A percentile compares a stretch with the other conserved stretches of the same genome.
Conservation (phyloP, 2,888 invertebrate species). For the Meandrusa payeni region DNA sequence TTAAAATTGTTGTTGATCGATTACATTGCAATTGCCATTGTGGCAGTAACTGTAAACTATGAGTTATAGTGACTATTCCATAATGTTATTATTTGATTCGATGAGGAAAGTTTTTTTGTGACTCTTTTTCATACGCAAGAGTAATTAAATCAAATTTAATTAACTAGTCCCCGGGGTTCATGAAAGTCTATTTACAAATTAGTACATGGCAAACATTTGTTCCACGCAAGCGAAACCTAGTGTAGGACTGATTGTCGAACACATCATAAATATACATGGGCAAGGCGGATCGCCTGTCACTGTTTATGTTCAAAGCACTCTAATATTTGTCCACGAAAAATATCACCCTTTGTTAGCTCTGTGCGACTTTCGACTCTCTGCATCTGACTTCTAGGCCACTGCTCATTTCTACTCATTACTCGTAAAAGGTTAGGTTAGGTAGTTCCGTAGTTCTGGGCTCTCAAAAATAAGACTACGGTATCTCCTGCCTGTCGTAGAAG, state of each 20-base stretch:
- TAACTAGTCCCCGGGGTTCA: too few relatives aligned
- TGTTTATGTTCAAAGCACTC: constrained; percentile 60
- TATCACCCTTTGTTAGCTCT: constrained; percentile 66
- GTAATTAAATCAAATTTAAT: too few relatives aligned
- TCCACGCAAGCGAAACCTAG: constrained; percentile 51
- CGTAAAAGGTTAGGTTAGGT: too few relatives aligned
- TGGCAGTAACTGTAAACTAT: too few relatives aligned
- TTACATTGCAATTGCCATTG: too few relatives aligned
- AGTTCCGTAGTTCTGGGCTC: too few relatives aligned
- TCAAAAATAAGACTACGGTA: too few relatives aligned
- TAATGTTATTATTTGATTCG: too few relatives aligned
- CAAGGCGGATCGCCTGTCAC: constrained; percentile 59
- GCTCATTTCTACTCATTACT: constrained; percentile 25
- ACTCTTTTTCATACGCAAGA: background rate
- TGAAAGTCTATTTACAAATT: constrained; percentile 39
- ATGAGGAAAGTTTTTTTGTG: too few relatives aligned
- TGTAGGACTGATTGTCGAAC: constrained; percentile 65
- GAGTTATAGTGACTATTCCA: too few relatives aligned
- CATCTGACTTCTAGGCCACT: constrained; percentile 35
- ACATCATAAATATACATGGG: constrained; percentile 75
- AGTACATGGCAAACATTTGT: constrained; percentile 59
- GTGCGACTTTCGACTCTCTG: constrained; percentile 13
- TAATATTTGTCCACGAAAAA: constrained; percentile 73
- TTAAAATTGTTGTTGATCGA: too few relatives aligned
- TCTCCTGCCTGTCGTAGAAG: too few relatives aligned